phyloP scores from a whole-genome alignment of 2,113 vertebrate genomes.

The Oreochromis tanganicae region DNA sequence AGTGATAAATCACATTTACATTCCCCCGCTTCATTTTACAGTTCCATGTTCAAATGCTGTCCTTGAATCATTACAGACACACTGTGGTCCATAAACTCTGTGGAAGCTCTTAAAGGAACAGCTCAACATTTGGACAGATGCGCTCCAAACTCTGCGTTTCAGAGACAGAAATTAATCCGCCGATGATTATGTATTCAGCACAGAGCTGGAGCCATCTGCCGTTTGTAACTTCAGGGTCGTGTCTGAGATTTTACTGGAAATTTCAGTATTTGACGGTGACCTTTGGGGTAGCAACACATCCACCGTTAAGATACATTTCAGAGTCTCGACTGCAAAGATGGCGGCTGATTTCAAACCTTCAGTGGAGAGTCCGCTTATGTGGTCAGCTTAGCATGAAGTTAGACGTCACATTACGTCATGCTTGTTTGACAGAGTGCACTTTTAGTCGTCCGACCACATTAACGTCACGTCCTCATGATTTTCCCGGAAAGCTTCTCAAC shows the following conservation, averaged over 20 bases:
- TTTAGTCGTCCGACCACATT: not conserved
- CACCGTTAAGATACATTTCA: not conserved
- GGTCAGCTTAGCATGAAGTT: not conserved
- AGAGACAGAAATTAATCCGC: not conserved
- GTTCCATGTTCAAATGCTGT: constrained; percentile 15
- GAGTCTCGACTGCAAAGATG: not conserved
- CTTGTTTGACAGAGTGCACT: not conserved
- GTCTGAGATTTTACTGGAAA: not conserved
- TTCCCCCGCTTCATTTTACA: constrained; percentile 14
- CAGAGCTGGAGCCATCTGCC: not conserved
- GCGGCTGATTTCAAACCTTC: not conserved
- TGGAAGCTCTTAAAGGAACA: not conserved
- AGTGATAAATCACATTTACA: constrained; percentile 31
- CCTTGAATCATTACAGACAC: not conserved
- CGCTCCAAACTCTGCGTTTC: not conserved
- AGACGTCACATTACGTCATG: not conserved
- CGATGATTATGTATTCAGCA: not conserved
- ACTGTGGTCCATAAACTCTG: not conserved
- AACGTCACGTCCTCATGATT: not conserved
- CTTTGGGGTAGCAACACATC: not conserved
- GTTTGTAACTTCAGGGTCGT: not conserved
- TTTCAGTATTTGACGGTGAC: not conserved
- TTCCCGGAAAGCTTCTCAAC: not conserved
- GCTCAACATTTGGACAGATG: not conserved
- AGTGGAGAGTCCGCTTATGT: not conserved